Conservation (phyloP, 1,140 invertebrate genomes). For the Platorchestia sp. region DNA sequence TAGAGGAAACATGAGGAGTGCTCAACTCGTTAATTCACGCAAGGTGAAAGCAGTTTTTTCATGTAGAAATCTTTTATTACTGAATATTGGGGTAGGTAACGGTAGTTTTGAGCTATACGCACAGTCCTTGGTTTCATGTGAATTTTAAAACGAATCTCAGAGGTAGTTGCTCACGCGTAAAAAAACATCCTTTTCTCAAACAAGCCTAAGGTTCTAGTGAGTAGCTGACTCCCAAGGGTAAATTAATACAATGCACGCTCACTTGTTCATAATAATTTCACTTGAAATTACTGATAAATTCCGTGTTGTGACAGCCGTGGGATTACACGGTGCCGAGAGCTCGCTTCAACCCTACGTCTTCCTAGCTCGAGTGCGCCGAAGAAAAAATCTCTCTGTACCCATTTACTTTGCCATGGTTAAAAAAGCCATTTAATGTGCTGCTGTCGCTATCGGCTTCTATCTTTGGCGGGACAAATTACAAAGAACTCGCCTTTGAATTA, state of each 20-base stretch:
- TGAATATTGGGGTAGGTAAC: no score
- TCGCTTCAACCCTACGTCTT: background rate
- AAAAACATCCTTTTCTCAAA: background rate
- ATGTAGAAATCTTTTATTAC: no score
- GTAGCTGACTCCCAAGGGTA: background rate
- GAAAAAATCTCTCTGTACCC: background rate
- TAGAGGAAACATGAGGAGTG: no score
- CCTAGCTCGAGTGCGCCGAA: background rate
- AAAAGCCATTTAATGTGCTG: background rate
- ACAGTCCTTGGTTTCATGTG: background rate
- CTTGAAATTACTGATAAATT: background rate
- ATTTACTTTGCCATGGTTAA: background rate
- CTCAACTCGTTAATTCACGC: no score
- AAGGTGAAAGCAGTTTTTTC: no score
- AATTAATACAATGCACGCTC: background rate
- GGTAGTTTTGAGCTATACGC: background rate
- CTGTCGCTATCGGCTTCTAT: conserved; percentile 23
- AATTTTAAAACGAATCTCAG: background rate
- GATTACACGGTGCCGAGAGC: background rate
- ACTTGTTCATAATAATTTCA: background rate
- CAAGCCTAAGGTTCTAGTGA: background rate
- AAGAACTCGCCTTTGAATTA: conserved; percentile 8
- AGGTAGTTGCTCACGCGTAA: background rate
- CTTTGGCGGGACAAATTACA: conserved; percentile 43
- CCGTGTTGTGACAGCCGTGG: background rate